Evolutionary conservation across 1,140 invertebrate species (phyloP), one percentile per base, ranked within the genome.

Genomic region (Lordiphosa clarofinis): DNA sequence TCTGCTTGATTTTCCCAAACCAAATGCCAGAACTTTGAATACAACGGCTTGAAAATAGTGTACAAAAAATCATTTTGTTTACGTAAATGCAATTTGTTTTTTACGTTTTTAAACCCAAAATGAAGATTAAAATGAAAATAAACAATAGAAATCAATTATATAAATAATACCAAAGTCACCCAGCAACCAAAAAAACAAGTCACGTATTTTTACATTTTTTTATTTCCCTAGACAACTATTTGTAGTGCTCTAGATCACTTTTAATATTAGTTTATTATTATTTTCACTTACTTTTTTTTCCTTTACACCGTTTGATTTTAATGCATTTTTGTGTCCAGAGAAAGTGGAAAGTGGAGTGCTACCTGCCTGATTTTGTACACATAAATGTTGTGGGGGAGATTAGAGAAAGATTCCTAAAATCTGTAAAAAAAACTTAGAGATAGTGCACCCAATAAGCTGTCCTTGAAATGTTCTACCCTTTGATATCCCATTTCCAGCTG

Each of bases 71-170:
- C 11, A 64, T 76, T 87, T 82, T 79, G 42, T 71, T 88, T 88
- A 81, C 82, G 75, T 89, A 86, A 84, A 89, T 89, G 84, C 75
- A 81, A 69, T 84, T 88, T 88, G 78, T 81, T 87, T 82, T 66
- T 86, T 82, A 71, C 68, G 73, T 82, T 82, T 48, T 84, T 79
- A 56, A 61, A 53, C 39, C 52, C 65, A 46, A 50, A 47, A 56
- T 42, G 52, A 56, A 62, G 53, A 72, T 48, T 40, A 58, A 62
- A 37, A 54, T 56, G 57, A 54, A 43, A 39, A 43, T 47, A 37
- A 49, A 55, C 56, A 48, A 56, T 56, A 62, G 57, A 53, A 71
- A 5, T 53, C 43, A 56, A 64, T 21, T 38, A 33, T 65, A 75
- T 62, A 63, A 42, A 44, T 57, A 49, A 61, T 31, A 31, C 48